Conservation (phyloP, 2,888 invertebrate species). For the Caenorhabditis sp. region DNA sequence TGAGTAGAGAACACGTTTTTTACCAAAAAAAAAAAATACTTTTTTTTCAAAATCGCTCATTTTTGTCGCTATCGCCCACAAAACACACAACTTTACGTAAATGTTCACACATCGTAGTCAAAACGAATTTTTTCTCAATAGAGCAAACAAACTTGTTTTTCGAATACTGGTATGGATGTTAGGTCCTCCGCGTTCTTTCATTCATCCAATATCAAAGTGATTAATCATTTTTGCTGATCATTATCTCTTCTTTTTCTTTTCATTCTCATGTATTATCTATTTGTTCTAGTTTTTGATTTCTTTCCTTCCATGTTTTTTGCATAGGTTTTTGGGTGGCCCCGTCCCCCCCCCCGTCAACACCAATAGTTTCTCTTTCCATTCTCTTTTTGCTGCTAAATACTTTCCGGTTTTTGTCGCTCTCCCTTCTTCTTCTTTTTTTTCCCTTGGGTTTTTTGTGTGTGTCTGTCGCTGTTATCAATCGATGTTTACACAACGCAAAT, state of each 20-base stretch:
- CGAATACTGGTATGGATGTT: too few relatives aligned
- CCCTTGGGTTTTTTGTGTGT: background rate
- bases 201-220: background rate
- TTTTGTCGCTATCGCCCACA: too few relatives aligned
- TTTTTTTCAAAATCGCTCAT: too few relatives aligned
- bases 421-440: background rate
- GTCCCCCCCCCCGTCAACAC: background rate
- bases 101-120: too few relatives aligned
- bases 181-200: background rate
- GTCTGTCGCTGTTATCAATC: background rate
- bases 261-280: background rate
- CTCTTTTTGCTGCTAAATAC: background rate
- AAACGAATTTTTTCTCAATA: too few relatives aligned
- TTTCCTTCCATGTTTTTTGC: too few relatives aligned
- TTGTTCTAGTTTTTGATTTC: background rate
- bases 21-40: too few relatives aligned
- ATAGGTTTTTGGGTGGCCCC: background rate
- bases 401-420: background rate
- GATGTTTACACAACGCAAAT: background rate
- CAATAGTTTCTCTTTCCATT: background rate
- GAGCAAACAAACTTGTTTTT: too few relatives aligned
- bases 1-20: too few relatives aligned
- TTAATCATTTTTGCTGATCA: background rate
- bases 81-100: too few relatives aligned
- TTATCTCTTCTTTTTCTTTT: background rate